Percentiles rank a stretch among this genome's conserved stretches.
These are phyloP conservation scores for Podarcis siculus DNA, from an alignment of 2,797 vertebrate species.

Conservation along the genomic window DNA sequence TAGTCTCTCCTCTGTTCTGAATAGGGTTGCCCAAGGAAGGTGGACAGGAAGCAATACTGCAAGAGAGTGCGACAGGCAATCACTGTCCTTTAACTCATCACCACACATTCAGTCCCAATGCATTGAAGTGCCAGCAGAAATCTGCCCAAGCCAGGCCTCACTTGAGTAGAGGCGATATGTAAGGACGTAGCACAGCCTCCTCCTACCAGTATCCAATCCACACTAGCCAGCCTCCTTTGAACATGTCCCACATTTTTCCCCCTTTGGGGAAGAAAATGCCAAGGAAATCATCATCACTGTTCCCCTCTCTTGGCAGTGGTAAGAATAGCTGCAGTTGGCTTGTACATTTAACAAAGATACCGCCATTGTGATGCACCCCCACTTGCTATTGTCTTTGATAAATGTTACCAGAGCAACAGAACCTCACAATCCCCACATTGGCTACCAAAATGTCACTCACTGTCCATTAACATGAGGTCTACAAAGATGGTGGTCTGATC, in stretches of 20 bases:
- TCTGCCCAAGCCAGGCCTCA: not conserved
- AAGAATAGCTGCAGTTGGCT: not conserved
- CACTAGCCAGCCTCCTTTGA: not conserved
- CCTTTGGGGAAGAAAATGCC: not conserved
- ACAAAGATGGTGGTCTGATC: not conserved
- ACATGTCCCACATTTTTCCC: no score
- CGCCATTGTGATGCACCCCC: not conserved
- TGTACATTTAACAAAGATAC: not conserved
- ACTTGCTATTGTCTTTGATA: not conserved
- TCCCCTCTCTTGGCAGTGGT: no score
- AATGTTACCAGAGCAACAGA: not conserved
- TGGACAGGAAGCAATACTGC: not conserved
- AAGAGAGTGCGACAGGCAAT: not conserved
- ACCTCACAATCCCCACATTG: not conserved
- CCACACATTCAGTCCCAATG: not conserved
- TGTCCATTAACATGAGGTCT: not conserved
- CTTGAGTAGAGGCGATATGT: not conserved
- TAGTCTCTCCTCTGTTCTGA: not conserved
- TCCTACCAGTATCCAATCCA: not conserved
- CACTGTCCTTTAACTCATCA: not conserved
- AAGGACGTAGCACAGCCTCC: no score
- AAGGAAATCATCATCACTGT: not conserved
- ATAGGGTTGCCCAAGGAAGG: not conserved
- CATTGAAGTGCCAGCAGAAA: not conserved
- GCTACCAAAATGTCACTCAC: not conserved